Percentiles rank a stretch among this genome's conserved stretches.
Conservation (phyloP, 2,888 invertebrate species). For the Rapana venosa region DNA sequence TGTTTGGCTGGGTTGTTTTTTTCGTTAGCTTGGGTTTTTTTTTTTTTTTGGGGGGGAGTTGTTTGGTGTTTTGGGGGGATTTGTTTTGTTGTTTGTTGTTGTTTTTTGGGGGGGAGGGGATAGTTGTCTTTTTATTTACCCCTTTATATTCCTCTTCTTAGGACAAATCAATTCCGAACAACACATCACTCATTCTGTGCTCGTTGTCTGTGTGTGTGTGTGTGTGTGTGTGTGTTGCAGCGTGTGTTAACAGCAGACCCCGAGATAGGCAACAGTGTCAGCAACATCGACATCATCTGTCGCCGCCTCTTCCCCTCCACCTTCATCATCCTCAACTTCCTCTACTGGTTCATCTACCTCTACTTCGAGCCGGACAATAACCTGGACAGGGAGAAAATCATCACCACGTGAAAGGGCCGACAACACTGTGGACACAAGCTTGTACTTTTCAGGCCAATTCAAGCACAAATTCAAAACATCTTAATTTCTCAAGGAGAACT, state of each 20-base stretch:
- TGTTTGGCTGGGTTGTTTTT: not conserved
- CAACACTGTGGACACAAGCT: no score
- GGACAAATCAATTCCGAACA: not conserved
- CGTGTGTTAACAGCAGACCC: slow-evolving; percentile 53
- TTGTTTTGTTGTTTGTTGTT: not conserved
- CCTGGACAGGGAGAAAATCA: slow-evolving; percentile 37
- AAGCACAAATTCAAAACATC: no score
- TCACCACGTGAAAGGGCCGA: slow-evolving; percentile 7
- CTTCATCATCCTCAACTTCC: slow-evolving; percentile 90
- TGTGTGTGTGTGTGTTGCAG: not conserved
- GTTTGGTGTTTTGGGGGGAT: not conserved
- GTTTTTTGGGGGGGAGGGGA: no score
- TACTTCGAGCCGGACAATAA: slow-evolving; percentile 48
- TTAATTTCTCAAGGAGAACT: no score
- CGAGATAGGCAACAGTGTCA: slow-evolving; percentile 84
- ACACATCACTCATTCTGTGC: not conserved
- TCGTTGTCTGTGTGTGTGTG: not conserved
- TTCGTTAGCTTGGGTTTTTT: not conserved
- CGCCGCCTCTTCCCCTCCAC: slow-evolving; percentile 90
- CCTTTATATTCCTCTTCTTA: no score
- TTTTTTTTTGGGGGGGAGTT: not conserved
- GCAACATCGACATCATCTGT: slow-evolving; percentile 89
- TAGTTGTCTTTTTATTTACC: no score
- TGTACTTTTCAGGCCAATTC: no score
- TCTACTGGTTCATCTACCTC: slow-evolving; percentile 85